phyloP scores from a whole-genome alignment of 2,888 invertebrate genomes.

The Agrilus cyanescens region DNA sequence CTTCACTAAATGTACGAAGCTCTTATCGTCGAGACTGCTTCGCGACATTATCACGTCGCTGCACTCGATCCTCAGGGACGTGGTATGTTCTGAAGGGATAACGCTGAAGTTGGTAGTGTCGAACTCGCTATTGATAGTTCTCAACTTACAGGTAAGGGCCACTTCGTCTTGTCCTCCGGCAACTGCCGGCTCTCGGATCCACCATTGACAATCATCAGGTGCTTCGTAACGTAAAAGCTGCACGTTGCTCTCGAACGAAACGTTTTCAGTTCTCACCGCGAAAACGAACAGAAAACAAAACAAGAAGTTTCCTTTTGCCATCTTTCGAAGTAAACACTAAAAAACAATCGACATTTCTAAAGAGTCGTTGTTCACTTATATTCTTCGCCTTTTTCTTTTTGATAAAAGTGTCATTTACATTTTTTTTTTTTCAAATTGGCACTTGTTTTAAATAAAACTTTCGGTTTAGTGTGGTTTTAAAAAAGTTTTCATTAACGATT shows the following conservation, averaged over 20 bases:
- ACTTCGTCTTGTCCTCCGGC: constrained; percentile 52
- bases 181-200: constrained; percentile 48
- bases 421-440: no score
- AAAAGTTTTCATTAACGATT: no score
- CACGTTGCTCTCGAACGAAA: constrained; percentile 21
- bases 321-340: no score
- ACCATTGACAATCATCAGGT: constrained; percentile 78
- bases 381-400: no score
- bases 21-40: constrained; percentile 63
- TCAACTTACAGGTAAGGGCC: constrained; percentile 63
- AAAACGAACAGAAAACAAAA: constrained; percentile 22
- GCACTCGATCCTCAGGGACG: constrained; percentile 66
- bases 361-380: no score
- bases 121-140: constrained; percentile 78
- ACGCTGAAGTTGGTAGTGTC: constrained; percentile 82
- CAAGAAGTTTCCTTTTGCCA: constrained; percentile 22
- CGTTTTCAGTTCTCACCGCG: constrained; percentile 6
- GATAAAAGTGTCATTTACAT: no score
- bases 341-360: no score
- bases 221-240: constrained; percentile 57
- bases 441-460: no score
- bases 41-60: constrained; percentile 70
- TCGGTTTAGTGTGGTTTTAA: no score
- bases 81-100: constrained; percentile 73
- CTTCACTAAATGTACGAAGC: constrained; percentile 69